Conservation (phyloP, 2,113 vertebrate species). For the Oceanites oceanicus region DNA sequence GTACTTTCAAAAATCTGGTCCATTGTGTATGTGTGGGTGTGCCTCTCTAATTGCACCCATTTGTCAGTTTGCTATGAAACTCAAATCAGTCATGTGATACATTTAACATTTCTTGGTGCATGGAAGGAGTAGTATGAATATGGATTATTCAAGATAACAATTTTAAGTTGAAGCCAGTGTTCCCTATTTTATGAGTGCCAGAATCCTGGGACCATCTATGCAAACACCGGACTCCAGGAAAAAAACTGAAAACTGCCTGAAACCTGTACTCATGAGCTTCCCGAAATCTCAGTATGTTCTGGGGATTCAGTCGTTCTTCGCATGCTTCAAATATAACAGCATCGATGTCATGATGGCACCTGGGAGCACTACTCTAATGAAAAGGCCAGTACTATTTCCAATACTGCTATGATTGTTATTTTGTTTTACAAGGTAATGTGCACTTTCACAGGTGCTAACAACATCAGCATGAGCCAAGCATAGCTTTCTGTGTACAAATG, state of each 20-base stretch:
- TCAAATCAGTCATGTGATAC: constrained; percentile 55
- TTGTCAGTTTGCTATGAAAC: constrained; percentile 66
- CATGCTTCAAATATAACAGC: not conserved
- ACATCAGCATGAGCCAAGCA: not conserved
- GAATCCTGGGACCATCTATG: constrained; percentile 10
- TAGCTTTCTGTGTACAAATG: not conserved
- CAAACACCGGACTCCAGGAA: not conserved
- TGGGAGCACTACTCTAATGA: not conserved
- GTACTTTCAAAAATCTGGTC: constrained; percentile 68
- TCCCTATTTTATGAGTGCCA: not conserved
- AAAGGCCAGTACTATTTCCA: not conserved
- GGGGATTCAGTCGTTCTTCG: not conserved
- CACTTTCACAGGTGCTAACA: constrained; percentile 14
- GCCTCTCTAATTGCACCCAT: constrained; percentile 68
- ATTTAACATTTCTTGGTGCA: constrained; percentile 53
- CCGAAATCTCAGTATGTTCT: not conserved
- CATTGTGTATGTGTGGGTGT: constrained; percentile 68
- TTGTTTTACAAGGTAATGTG: not conserved
- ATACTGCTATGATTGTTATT: not conserved
- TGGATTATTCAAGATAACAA: constrained; percentile 34
- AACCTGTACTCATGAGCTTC: not conserved
- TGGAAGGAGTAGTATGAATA: constrained; percentile 54
- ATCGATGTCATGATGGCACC: not conserved
- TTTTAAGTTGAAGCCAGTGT: not conserved
- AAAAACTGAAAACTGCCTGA: not conserved